Evolutionary conservation across 2,888 invertebrate species (phyloP).

Genomic region (Willowsia nigromaculata): DNA sequence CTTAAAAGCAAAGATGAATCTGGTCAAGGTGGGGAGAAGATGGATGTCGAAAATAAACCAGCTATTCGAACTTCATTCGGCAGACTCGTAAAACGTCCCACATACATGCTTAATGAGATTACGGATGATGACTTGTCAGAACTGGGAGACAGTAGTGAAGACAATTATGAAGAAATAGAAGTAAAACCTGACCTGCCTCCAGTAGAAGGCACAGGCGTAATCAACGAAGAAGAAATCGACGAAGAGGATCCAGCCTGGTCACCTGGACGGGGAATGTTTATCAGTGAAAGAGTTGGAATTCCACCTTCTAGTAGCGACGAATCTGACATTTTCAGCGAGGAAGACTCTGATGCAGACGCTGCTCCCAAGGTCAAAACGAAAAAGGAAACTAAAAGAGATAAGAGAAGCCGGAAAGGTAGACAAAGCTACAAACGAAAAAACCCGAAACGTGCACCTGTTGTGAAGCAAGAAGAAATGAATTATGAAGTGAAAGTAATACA

Average conservation of each 20-base stretch:
- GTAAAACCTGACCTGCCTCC: conserved; percentile 41
- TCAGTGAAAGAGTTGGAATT: conserved; percentile 56
- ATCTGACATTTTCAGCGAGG: conserved; percentile 51
- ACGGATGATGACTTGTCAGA: conserved; percentile 66
- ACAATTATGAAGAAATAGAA: conserved; percentile 65
- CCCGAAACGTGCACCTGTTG: background rate
- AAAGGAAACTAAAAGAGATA: conserved; percentile 34
- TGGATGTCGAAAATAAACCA: conserved; percentile 4
- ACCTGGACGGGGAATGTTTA: conserved; percentile 47
- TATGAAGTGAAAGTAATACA: conserved; percentile 70
- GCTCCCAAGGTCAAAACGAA: conserved; percentile 30
- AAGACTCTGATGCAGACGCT: conserved; percentile 43
- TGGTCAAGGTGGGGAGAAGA: background rate
- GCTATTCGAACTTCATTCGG: conserved; percentile 65
- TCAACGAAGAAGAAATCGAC: conserved; percentile 44
- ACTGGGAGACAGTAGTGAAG: conserved; percentile 52
- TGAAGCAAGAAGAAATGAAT: conserved; percentile 36
- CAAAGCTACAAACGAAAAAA: background rate
- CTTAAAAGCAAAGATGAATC: background rate
- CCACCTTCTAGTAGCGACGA: conserved; percentile 59
- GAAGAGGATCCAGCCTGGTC: conserved; percentile 70
- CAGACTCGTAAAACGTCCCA: conserved; percentile 58
- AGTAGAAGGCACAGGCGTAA: background rate
- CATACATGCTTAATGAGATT: conserved; percentile 53
- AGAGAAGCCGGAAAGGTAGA: background rate